Percentiles rank a stretch among this genome's conserved stretches.
phyloP scores from a whole-genome alignment of 2,113 vertebrate genomes.

The Holacanthus passer region DNA sequence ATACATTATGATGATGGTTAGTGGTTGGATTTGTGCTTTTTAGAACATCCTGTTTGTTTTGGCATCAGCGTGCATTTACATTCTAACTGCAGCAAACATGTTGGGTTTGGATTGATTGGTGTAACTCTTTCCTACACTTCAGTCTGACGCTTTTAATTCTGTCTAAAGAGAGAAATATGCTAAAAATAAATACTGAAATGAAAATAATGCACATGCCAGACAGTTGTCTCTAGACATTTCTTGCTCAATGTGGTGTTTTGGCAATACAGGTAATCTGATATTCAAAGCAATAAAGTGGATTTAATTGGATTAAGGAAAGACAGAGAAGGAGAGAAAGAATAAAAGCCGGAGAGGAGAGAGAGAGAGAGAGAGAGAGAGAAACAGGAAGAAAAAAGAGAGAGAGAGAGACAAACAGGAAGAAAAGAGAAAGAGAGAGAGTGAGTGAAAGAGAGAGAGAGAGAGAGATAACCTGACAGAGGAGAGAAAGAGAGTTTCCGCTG shows the following conservation, averaged over 20 bases:
- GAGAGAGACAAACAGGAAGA: constrained; percentile 38
- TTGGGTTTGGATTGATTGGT: not conserved
- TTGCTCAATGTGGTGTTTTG: constrained; percentile 28
- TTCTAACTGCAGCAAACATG: not conserved
- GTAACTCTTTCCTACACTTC: not conserved
- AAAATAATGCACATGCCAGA: constrained; percentile 6
- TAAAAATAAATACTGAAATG: not conserved
- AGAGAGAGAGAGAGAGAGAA: not conserved
- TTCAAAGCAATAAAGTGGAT: constrained; percentile 32
- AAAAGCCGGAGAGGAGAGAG: constrained; percentile 28
- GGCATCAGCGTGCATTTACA: not conserved
- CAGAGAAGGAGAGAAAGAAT: constrained; percentile 3
- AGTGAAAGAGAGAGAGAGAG: constrained; percentile 34
- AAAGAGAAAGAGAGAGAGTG: constrained; percentile 33
- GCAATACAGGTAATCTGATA: constrained; percentile 39
- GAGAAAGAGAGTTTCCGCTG: constrained; percentile 72
- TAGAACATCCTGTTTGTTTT: not conserved
- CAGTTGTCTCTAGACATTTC: not conserved
- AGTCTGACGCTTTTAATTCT: not conserved
- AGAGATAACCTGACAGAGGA: constrained; percentile 49
- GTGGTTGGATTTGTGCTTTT: not conserved
- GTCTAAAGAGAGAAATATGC: not conserved
- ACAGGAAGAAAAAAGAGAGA: constrained; percentile 24
- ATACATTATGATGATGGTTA: not conserved
- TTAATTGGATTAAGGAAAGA: constrained; percentile 57